These are phyloP conservation scores for Poecile montanus DNA, from an alignment of 2,797 vertebrate genomes.

Conservation along the genomic window DNA sequence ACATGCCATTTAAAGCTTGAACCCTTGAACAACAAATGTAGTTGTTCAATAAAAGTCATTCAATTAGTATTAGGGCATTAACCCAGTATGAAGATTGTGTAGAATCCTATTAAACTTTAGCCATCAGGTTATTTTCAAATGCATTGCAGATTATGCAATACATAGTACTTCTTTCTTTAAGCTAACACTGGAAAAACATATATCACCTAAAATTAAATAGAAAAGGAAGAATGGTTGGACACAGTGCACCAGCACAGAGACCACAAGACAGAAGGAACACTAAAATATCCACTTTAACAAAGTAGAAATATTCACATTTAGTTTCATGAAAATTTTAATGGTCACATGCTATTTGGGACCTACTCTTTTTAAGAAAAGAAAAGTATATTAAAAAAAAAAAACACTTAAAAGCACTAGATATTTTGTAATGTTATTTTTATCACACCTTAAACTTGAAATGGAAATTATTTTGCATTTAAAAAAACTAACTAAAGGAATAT, in stretches of 20 bases:
- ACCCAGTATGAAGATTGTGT: not conserved
- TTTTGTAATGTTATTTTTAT: not conserved
- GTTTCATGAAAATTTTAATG: conserved; percentile 60
- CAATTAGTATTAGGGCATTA: not conserved
- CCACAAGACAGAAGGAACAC: conserved; percentile 79
- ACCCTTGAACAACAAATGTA: not conserved
- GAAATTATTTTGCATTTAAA: conserved; percentile 27
- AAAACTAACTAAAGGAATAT: conserved; percentile 4
- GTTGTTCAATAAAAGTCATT: not conserved
- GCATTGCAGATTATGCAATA: not conserved
- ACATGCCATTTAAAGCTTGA: not conserved
- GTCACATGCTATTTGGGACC: conserved; percentile 30
- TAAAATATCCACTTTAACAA: conserved; percentile 81
- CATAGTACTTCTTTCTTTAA: not conserved
- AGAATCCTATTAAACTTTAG: conserved; percentile 47
- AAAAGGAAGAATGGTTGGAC: conserved; percentile 79
- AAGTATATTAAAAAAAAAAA: not conserved
- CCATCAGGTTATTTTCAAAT: conserved; percentile 45
- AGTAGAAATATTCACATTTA: conserved; percentile 64
- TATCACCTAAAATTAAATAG: conserved; percentile 63
- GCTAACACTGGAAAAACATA: conserved; percentile 46
- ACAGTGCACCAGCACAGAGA: conserved; percentile 78
- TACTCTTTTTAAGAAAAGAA: conserved; percentile 20
- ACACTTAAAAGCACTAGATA: not conserved
- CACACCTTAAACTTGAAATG: not conserved